phyloP scores from a whole-genome alignment of 2,888 invertebrate genomes.

The Chironomus tentans region DNA sequence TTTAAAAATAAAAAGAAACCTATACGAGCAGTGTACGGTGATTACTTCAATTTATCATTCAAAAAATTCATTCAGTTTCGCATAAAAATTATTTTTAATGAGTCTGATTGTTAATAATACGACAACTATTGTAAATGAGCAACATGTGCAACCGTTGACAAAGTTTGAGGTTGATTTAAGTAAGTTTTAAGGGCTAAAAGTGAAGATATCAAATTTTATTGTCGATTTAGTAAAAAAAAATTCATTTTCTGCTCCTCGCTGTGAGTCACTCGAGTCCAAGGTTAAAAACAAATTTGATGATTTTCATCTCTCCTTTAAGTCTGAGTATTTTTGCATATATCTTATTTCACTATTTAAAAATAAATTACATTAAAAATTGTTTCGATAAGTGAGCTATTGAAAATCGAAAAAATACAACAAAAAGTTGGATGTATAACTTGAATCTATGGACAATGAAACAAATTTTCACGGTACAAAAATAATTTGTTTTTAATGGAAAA shows the following conservation, averaged over 20 bases:
- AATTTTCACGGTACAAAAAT: no score
- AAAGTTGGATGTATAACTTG: no score
- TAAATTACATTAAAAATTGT: no score
- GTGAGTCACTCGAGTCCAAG: neutral
- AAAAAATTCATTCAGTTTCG: neutral
- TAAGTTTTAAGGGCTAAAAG: neutral
- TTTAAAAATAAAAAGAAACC: neutral
- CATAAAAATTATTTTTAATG: neutral
- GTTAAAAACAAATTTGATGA: neutral
- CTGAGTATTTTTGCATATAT: neutral
- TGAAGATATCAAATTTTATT: neutral
- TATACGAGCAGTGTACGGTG: slow-evolving; percentile 10
- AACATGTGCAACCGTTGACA: neutral
- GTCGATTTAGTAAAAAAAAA: neutral
- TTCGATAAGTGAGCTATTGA: no score
- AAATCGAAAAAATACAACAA: no score
- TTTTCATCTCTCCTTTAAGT: neutral
- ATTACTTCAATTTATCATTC: slow-evolving; percentile 11
- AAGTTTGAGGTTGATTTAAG: slow-evolving; percentile 17
- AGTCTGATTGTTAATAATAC: neutral
- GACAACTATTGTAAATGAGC: neutral
- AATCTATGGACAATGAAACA: no score
- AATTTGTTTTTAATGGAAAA: no score
- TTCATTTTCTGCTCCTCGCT: no score
- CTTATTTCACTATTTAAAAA: no score